Conservation (phyloP, 2,797 vertebrate genomes). For the Luscinia luscinia region DNA sequence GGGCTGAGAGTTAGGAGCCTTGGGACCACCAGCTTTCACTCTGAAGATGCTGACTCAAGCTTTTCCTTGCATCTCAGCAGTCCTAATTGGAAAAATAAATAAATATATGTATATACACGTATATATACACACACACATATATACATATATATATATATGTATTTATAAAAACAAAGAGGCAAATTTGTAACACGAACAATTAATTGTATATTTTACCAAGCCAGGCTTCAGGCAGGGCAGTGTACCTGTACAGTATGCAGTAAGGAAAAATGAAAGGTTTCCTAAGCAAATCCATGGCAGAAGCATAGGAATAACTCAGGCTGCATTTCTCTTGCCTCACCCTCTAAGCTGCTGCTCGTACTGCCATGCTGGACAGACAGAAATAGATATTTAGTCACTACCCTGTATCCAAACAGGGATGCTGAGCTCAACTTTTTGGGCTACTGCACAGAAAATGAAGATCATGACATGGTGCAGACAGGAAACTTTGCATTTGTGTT, state of each 20-base stretch:
- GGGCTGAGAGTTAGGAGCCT: background rate
- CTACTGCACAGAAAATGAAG: background rate
- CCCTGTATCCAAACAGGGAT: background rate
- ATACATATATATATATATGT: no score
- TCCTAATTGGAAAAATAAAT: background rate
- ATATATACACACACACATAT: no score
- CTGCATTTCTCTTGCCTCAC: background rate
- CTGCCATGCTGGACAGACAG: background rate
- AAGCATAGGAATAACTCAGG: background rate
- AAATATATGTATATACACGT: background rate
- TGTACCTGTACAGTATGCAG: background rate
- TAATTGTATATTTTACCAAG: background rate
- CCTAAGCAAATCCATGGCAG: background rate
- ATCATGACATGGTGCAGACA: background rate
- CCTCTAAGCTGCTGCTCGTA: background rate
- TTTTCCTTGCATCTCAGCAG: background rate
- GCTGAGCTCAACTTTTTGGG: background rate
- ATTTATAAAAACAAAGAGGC: background rate
- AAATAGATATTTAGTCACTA: background rate
- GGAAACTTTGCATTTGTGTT: background rate
- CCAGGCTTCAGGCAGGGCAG: background rate
- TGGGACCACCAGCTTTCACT: background rate
- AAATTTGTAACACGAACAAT: background rate
- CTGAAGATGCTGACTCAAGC: background rate
- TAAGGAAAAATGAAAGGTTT: background rate